Evolutionary conservation across 2,113 vertebrate genomes (phyloP).

Genomic region (Podocnemis expansa): DNA sequence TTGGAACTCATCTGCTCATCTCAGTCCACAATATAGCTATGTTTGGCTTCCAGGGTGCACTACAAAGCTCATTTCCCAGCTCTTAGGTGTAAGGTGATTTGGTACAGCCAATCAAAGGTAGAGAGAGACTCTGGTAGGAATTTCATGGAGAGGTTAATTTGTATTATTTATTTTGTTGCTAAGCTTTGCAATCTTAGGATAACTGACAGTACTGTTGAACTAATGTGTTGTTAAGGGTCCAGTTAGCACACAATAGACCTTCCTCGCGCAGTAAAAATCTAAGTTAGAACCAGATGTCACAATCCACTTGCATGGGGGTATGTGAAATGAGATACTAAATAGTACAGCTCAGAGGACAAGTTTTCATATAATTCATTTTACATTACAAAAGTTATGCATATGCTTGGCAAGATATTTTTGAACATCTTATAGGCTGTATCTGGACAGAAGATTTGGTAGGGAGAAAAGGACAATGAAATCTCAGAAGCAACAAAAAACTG

Average conservation of each 20-base stretch:
- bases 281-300: background rate
- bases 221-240: background rate
- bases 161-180: background rate
- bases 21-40: background rate
- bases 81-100: background rate
- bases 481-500: background rate
- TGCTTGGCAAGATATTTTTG: background rate
- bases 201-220: background rate
- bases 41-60: background rate
- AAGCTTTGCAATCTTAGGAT: background rate
- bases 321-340: background rate
- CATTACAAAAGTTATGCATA: background rate
- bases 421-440: background rate
- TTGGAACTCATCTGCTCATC: background rate
- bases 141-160: background rate
- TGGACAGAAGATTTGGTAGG: background rate
- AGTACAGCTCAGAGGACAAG: background rate
- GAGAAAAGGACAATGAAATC: background rate
- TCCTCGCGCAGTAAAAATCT: background rate
- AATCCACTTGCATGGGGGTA: background rate
- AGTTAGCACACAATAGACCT: background rate
- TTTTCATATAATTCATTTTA: background rate
- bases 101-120: background rate
- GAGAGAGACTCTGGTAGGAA: background rate
- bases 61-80: background rate